These are phyloP conservation scores for Ganaspis sp. DNA, from an alignment of 1,140 invertebrate species.

Conservation along the genomic window DNA sequence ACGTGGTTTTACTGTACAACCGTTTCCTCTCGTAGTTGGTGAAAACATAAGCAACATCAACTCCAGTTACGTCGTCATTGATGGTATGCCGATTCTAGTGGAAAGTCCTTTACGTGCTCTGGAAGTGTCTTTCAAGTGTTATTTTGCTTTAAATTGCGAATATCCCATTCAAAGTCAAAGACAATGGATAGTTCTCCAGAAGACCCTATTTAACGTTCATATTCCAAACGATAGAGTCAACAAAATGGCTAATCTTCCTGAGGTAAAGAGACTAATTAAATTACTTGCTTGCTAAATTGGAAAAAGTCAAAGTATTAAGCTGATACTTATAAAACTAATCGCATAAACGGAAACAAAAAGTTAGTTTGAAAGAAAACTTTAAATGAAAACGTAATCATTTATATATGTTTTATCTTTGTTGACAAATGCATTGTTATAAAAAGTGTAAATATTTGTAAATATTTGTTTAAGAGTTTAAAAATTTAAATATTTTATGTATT, in stretches of 20 bases:
- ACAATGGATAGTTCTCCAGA: constrained; percentile 31
- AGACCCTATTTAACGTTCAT: constrained; percentile 31
- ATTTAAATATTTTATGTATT: no score
- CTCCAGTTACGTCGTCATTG: background rate
- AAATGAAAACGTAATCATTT: no score
- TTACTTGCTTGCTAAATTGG: background rate
- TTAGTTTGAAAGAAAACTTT: no score
- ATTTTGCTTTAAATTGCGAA: constrained; percentile 33
- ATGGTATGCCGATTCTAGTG: background rate
- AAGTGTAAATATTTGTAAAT: background rate
- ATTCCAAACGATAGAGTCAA: no score
- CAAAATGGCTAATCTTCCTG: no score
- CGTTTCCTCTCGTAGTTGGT: background rate
- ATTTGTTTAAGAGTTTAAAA: background rate
- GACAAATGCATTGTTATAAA: background rate
- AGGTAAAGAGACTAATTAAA: no score
- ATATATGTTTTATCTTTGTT: no score
- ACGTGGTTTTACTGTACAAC: background rate
- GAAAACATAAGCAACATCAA: background rate
- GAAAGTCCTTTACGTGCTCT: background rate
- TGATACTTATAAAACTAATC: no score
- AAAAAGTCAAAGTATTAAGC: no score
- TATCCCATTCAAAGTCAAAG: constrained; percentile 36
- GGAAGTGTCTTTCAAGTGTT: background rate
- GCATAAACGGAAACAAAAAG: no score